A percentile compares a stretch with the other conserved stretches of the same genome.
Evolutionary conservation across 2,113 vertebrate genomes (phyloP).

Genomic region (Thinocorus orbignyianus): DNA sequence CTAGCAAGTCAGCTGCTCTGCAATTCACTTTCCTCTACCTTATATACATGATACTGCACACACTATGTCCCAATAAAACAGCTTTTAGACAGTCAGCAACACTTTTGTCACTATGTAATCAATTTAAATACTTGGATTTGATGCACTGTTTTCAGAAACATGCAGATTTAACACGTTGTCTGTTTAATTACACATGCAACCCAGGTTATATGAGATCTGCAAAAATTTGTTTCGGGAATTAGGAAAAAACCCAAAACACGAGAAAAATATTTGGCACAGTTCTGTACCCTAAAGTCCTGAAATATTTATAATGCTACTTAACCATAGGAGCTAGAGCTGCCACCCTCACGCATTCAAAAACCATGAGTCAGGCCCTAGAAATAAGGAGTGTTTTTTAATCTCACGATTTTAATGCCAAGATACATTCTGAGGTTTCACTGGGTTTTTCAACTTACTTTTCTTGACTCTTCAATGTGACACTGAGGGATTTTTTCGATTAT

Average conservation of each 20-base stretch:
- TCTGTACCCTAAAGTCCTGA: neutral
- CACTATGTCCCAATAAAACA: neutral
- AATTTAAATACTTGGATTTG: neutral
- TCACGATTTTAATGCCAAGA: slow-evolving; percentile 12
- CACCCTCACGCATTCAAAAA: slow-evolving; percentile 51
- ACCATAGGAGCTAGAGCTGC: neutral
- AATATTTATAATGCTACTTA: slow-evolving; percentile 49
- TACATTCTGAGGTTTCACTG: neutral
- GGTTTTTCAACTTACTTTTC: neutral
- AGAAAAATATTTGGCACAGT: slow-evolving; percentile 16
- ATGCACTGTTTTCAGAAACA: neutral
- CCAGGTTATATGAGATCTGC: neutral
- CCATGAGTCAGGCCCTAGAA: slow-evolving; percentile 41
- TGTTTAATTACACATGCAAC: neutral
- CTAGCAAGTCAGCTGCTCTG: neutral
- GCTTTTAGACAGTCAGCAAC: neutral
- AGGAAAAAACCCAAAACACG: neutral
- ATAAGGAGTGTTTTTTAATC: slow-evolving; percentile 31
- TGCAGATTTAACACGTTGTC: neutral
- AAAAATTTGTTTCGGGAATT: neutral
- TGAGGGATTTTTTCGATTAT: neutral
- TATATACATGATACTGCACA: neutral
- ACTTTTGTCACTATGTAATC: neutral
- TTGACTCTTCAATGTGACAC: neutral
- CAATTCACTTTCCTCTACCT: neutral